Conservation (phyloP, 1,140 invertebrate genomes). For the Procambarus clarkii region DNA sequence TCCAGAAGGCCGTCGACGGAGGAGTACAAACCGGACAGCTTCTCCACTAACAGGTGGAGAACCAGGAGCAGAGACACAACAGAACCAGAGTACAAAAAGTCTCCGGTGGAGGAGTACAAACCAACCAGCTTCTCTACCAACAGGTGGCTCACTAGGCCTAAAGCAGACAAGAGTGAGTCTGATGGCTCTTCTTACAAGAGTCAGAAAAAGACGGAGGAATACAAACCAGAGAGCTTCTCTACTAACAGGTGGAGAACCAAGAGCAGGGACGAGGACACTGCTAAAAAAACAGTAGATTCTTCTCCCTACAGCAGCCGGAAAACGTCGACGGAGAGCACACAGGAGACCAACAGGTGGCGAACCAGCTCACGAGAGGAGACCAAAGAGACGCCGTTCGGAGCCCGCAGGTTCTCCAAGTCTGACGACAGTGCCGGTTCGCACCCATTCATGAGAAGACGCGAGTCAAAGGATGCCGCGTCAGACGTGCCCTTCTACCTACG, state of each 20-base stretch:
- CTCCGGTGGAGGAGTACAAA: slow-evolving; percentile 33
- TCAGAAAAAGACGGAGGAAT: not conserved
- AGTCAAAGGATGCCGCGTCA: slow-evolving; percentile 15
- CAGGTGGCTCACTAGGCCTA: slow-evolving; percentile 21
- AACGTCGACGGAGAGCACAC: not conserved
- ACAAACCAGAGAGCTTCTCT: not conserved
- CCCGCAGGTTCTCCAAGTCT: not conserved
- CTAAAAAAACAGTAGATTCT: not conserved
- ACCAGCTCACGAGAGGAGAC: not conserved
- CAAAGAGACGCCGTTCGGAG: slow-evolving; percentile 42
- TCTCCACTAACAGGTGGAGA: slow-evolving; percentile 56
- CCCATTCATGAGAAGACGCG: slow-evolving; percentile 35
- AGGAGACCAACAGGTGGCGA: slow-evolving; percentile 16
- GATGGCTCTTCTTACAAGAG: not conserved
- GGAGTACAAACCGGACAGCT: slow-evolving; percentile 35
- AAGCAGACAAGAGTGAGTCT: not conserved
- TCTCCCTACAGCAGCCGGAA: slow-evolving; percentile 4
- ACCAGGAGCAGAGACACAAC: slow-evolving; percentile 7
- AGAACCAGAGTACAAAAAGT: not conserved
- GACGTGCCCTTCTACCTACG: slow-evolving; percentile 50
- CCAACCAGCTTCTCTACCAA: slow-evolving; percentile 32
- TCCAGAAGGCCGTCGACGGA: slow-evolving; percentile 11
- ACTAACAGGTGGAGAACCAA: slow-evolving; percentile 24
- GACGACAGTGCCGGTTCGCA: not conserved
- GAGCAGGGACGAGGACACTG: not conserved